Base-by-base conservation (phyloP, 2,888 invertebrate species). In the Seira sanloemensis region DNA sequence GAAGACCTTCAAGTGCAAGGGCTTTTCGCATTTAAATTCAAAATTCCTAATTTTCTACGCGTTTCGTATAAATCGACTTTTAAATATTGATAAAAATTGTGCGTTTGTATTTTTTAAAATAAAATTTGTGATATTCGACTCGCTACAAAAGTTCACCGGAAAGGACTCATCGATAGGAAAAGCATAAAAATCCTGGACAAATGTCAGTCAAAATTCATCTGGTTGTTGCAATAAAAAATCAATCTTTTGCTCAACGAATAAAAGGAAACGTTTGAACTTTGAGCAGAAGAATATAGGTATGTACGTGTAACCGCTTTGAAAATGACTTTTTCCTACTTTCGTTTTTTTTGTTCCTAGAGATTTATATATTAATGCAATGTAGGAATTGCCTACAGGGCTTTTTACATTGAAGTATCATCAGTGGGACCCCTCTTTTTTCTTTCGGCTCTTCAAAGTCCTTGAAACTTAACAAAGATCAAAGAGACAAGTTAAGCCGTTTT, bases 401-500 rank as follows among this genome's bases (percentile, higher is more conserved):
- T 37, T 37, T n/a, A n/a, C 37, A 37, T 37, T 37, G 37, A 37
- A 37, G 37, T 37, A 37, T 37, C 37, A 37, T 37, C 72, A 50
- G 46, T 67, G 25, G 12, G 37, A 66, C 72, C 23, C 73, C 37
- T 67, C 26, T 26, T 2, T 54, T 54, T 74, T 54, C 72, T 23
- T 62, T 5, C 19, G 18, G 24, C 46, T 62, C 78, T 72, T 23
- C 58, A n/a, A 76, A 76, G 71, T 75, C 75, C 81, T 81, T 81
- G 81, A 81, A 81, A 81, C 75, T 81, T 81, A 76, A 71, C 75
- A 76, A 76, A 81, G 81, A 81, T 81, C 81, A 81, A 81, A 81
- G 81, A 75, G 81, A 76, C 81, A 76, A 81, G 81, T 81, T 81
- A 81, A 81, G 81, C 81, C 81, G 75, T 81, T 81, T 81, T 81